Conservation (phyloP, 2,888 invertebrate species). For the Nephrotoma flavescens region DNA sequence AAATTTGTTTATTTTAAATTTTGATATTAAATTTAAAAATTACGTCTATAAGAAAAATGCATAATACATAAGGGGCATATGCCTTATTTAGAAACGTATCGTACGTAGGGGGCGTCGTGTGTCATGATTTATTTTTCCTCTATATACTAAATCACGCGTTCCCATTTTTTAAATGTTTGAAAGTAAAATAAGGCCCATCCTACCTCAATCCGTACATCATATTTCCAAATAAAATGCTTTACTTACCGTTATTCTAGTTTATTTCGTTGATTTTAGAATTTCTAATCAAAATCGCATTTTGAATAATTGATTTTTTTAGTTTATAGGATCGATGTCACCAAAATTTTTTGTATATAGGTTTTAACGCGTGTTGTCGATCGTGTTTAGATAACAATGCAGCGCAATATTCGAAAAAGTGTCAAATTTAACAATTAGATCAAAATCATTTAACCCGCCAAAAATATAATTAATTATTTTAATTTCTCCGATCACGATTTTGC, state of each 20-base stretch:
- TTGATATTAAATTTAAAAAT: background rate
- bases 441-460: background rate
- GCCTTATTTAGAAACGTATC: background rate
- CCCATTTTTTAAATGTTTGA: background rate
- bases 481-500: background rate
- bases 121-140: background rate
- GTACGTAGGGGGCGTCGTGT: background rate
- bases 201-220: background rate
- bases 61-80: background rate
- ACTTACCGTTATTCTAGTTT: background rate
- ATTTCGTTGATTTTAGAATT: background rate
- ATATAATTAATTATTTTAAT: background rate
- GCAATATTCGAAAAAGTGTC: background rate
- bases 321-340: background rate
- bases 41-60: background rate
- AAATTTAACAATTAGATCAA: background rate
- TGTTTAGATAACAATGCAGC: background rate
- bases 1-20: background rate
- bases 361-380: background rate
- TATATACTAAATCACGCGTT: background rate
- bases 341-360: background rate
- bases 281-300: background rate
- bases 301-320: background rate
- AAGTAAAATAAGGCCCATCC: background rate
- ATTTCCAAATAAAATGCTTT: background rate